phyloP scores from a whole-genome alignment of 2,888 invertebrate genomes.

The Epinotia nisella region DNA sequence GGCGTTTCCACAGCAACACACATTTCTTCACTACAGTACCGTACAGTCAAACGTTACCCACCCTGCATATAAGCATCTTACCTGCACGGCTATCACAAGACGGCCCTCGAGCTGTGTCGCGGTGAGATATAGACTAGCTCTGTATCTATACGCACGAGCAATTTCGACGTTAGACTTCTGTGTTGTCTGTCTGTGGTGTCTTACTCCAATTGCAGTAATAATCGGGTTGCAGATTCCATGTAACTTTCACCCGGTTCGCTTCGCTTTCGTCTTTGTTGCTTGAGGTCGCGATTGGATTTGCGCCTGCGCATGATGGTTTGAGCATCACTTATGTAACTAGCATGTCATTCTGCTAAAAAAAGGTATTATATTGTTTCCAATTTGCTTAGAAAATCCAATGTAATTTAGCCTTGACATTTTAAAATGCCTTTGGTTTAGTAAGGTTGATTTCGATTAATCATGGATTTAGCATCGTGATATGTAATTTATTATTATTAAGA shows the following conservation, averaged over 20 bases:
- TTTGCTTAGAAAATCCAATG: not conserved
- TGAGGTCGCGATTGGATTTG: constrained; percentile 48
- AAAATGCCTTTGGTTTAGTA: not conserved
- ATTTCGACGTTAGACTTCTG: not conserved
- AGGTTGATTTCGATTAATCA: too few species aligned
- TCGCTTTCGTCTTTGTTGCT: constrained; percentile 66
- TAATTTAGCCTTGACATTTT: not conserved
- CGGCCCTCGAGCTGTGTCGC: too few species aligned
- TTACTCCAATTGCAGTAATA: constrained; percentile 74
- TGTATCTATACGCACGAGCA: not conserved
- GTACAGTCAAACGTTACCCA: too few species aligned
- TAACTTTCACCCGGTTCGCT: constrained; percentile 73
- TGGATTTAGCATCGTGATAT: not conserved
- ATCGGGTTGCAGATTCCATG: constrained; percentile 70
- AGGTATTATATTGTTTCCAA: not conserved
- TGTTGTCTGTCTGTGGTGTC: constrained; percentile 56
- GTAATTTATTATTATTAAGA: too few species aligned
- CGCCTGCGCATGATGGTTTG: constrained; percentile 37
- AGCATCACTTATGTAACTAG: constrained; percentile 28
- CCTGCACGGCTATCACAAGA: too few species aligned
- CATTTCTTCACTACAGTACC: not conserved
- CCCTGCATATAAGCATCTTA: too few species aligned
- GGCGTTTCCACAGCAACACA: not conserved
- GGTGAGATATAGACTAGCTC: too few species aligned
- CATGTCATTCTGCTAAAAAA: not conserved